A percentile compares a stretch with the other conserved stretches of the same genome.
phyloP scores from a whole-genome alignment of 2,888 invertebrate genomes.

The Ptychoptera albimana region DNA sequence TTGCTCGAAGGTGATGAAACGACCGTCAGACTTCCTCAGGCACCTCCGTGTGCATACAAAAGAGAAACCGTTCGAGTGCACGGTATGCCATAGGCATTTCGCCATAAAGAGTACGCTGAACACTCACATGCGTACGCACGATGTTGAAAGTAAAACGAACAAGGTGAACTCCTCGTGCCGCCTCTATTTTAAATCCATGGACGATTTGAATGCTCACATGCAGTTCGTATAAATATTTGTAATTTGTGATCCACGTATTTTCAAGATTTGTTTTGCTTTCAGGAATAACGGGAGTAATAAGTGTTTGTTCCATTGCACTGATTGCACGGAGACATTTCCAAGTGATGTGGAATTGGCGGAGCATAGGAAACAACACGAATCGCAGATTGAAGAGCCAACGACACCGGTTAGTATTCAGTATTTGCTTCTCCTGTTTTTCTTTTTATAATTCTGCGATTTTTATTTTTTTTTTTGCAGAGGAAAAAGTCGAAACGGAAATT shows the following conservation, averaged over 20 bases:
- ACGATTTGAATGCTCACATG: background rate
- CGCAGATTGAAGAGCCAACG: too few species aligned
- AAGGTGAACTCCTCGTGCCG: background rate
- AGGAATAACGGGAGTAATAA: conserved; percentile 2
- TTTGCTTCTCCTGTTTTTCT: too few species aligned
- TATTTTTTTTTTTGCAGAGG: too few species aligned
- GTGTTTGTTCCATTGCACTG: conserved; percentile 4
- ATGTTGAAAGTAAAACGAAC: conserved; percentile 2
- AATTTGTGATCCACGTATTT: background rate
- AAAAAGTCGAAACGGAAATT: too few species aligned
- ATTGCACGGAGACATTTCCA: conserved; percentile 5
- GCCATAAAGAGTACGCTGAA: conserved; percentile 6
- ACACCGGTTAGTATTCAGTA: too few species aligned
- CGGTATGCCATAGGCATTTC: conserved; percentile 11
- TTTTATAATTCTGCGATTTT: too few species aligned
- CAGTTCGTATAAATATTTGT: background rate
- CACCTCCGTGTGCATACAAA: conserved; percentile 7
- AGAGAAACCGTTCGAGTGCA: conserved; percentile 17
- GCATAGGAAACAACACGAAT: too few species aligned
- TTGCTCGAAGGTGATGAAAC: background rate
- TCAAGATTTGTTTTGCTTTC: background rate
- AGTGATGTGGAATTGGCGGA: background rate
- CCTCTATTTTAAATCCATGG: background rate
- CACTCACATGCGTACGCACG: conserved; percentile 7
- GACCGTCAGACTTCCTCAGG: conserved; percentile 1